Evolutionary conservation across 2,888 invertebrate genomes (phyloP).

Genomic region (Drosophila helvetica): DNA sequence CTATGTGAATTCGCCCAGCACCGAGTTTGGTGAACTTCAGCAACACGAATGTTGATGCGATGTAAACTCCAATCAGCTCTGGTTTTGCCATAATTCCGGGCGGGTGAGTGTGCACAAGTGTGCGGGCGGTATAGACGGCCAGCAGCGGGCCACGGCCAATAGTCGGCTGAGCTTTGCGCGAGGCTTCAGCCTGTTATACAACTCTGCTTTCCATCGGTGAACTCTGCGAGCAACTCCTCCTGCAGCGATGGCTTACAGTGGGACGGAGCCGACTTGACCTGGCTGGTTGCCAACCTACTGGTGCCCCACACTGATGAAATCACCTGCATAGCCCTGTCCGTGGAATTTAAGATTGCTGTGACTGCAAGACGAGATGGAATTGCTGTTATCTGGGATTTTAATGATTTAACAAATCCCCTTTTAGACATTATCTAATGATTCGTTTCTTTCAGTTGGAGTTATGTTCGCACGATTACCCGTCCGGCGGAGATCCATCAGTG

Average conservation of each 20-base stretch:
- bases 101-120: conserved; percentile 88
- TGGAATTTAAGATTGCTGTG: conserved; percentile 90
- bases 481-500: conserved; percentile 85
- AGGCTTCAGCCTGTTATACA: conserved; percentile 81
- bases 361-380: conserved; percentile 89
- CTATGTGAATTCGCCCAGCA: no score
- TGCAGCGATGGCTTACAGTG: conserved; percentile 50
- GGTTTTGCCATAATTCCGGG: conserved; percentile 90
- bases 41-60: no score
- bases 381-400: conserved; percentile 94
- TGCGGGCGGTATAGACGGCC: conserved; percentile 60
- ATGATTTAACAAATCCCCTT: conserved; percentile 85
- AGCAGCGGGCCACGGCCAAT: conserved; percentile 68
- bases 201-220: conserved; percentile 80
- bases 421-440: no score
- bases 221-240: conserved; percentile 38
- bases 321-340: conserved; percentile 88
- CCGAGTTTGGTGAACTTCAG: no score
- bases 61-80: conserved; percentile 87
- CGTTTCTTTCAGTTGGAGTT: conserved; percentile 86
- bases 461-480: conserved; percentile 88
- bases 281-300: conserved; percentile 82
- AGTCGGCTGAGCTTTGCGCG: conserved; percentile 80
- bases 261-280: conserved; percentile 77
- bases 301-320: conserved; percentile 89